Evolutionary conservation across 2,888 invertebrate genomes (phyloP), one percentile per base, ranked within the genome.

Genomic region (Escarpia spicata): DNA sequence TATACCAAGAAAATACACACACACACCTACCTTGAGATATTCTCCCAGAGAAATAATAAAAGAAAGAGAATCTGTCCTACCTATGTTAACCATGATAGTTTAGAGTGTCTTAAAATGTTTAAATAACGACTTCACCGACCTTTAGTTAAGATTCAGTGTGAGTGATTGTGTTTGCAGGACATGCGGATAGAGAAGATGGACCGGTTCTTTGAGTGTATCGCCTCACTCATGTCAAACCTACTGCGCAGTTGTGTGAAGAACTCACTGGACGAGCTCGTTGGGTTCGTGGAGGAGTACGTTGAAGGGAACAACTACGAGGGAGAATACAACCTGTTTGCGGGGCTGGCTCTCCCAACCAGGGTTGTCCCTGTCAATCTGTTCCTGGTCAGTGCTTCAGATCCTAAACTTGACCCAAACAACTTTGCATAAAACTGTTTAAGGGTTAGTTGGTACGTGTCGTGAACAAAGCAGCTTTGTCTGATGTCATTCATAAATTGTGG

Each of bases 221-320:
- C 98, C 93, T 97, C 98, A 0, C 96, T 99, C 91, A 98, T 99
- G 97, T 98, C 98, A 0, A 97, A 97, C 92, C 98, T 98, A 95
- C 95, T 99, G 90, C 94, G 96, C n/a, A 94, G 94, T 91, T 95
- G 95, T 93, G 96, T 96, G 31, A 94, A 94, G 91, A 95, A 95
- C 92, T 96, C 96, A 9, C 95, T 96, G 91, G 93, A 94, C 43
- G 96, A 96, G 93, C 95, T 96, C 19, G 95, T 96, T 3, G 95
- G 95, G 90, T 94, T 96, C 8, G 93, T 96, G 60, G 96, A 96
- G 93, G 94, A 95, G 75, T 96, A 96, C 93, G 92, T 92, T 92
- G 94, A 94, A 31, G 96, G 96, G 15, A 96, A 96, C 94, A 93
- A 92, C 91, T 96, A 96, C 92, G 94, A 94, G 15, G 96, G 96